Evolutionary conservation across 2,113 vertebrate species (phyloP), one percentile per base, ranked within the genome.

Genomic region (Melospiza georgiana): DNA sequence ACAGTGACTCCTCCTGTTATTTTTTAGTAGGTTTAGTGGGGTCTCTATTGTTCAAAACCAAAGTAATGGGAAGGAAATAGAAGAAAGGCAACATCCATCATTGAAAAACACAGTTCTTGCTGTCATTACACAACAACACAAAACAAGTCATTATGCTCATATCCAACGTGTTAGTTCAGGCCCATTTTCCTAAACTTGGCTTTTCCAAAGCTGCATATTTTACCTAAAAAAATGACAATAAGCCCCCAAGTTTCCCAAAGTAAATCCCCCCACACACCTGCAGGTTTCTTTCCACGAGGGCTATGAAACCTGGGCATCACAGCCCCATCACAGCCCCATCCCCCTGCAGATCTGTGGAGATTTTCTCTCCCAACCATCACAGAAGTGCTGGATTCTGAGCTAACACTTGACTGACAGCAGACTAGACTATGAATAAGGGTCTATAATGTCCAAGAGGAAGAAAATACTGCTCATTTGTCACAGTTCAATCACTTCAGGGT

Each of bases 251-350:
- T n/a, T 90, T 39, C 48, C 48, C 1, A 2, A 31, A 83, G 28
- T 14, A 77, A 88, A 68, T 21, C 7, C 8, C 5, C 33, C 2
- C 0, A 0, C 8, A 46, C 14, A 35, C 3, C 10, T n/a, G 6
- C 3, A 24, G 19, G 14, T 67, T 85, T 93, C 49, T 58, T 61
- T 69, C 46, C 19, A 37, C 16, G 3, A 0, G 1, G 28, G 22
- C 44, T 77, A 25, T n/a, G 20, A 8, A 92, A 41, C 17, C 44
- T 11, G 22, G 46, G n/a, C 55, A 66, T 10, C 33, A 59, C 22
- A 37, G 31, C 49, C 31, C 15, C 55, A 66, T 10, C 33, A 63
- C 22, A 37, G 31, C 49, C 31, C 15, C 31, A 28, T 27, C 1
- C 16, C 17, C 44, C 57, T 23, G 28, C 24, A 57, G 22, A 37